Evolutionary conservation across 2,797 vertebrate genomes (phyloP), one percentile per base, ranked within the genome.

Genomic region (Mus spretus): DNA sequence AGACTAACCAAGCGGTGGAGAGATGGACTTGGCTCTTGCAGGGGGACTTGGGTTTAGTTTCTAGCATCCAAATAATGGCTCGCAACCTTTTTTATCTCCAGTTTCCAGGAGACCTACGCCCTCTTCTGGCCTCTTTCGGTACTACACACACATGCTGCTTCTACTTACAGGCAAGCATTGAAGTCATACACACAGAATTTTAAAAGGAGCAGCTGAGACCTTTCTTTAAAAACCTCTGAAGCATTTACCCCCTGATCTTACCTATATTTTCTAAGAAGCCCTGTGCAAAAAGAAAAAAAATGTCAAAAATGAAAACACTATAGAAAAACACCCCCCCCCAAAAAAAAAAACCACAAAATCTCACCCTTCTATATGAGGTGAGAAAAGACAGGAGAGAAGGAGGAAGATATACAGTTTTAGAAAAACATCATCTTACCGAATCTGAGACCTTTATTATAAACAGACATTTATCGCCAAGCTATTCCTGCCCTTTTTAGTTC

Each of bases 401-500:
- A 78, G 24, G 15, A 17, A 4, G 10, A 57, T 72, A 93, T 2
- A 91, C 22, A 78, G 19, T 44, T 75, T 26, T 85, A 87, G 19
- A 87, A 89, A 95, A 85, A 94, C 67, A 78, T 95, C 67, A 78
- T 95, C 78, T 59, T 82, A 6, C 75, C 26, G 92, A 79, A 74
- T 84, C 26, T 65, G 89, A 22, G 61, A 70, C 7, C 24, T 74
- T 82, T 89, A 53, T 90, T 82, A 91, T 61, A n/a, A 37, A 61
- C 57, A 67, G 28, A 53, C 4, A 61, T 65, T 91, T 86, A 93
- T 80, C 83, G 13, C 11, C 85, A 93, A 80, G 1, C 26, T 80
- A n/a, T 85, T 22, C 61, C 59, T 50, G 19, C 1, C 82, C 10
- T 50, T 22, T 67, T 86, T 86, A 95, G 90, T 75, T 59, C 34